Conservation (phyloP, 2,888 invertebrate species). For the Sarcophaga variegata region DNA sequence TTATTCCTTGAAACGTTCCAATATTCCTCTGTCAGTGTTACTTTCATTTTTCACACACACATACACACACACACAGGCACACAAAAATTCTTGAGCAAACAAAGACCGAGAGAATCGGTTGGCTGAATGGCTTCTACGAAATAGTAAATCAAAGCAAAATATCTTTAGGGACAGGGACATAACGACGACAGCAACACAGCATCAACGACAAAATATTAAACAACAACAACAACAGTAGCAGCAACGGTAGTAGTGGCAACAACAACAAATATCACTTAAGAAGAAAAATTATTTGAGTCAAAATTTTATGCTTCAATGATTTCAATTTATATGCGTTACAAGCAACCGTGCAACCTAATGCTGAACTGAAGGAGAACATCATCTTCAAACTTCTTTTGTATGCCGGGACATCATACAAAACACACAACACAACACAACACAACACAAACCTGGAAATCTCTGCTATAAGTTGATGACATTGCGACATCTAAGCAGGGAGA, state of each 20-base stretch:
- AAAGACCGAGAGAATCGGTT: too few relatives aligned
- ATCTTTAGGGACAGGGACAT: constrained; percentile 41
- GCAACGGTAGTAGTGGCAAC: background rate
- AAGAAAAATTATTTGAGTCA: constrained; percentile 40
- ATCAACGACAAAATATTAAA: background rate
- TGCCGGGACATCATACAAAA: too few relatives aligned
- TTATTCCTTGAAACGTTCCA: constrained; percentile 53
- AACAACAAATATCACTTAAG: constrained; percentile 38
- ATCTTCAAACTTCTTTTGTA: too few relatives aligned
- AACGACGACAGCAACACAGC: background rate
- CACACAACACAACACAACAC: too few relatives aligned
- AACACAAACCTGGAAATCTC: background rate
- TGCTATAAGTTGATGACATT: too few relatives aligned
- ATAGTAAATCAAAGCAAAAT: constrained; percentile 53
- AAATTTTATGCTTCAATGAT: constrained; percentile 55
- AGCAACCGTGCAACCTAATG: background rate
- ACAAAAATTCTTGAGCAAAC: too few relatives aligned
- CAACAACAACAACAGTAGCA: background rate
- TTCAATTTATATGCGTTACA: constrained; percentile 28
- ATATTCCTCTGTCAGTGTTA: background rate
- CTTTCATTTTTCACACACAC: background rate
- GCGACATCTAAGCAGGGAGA: too few relatives aligned
- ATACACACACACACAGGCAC: too few relatives aligned
- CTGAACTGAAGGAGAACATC: too few relatives aligned
- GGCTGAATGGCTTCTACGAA: background rate